A percentile compares a stretch with the other conserved stretches of the same genome.
phyloP scores from a whole-genome alignment of 1,140 invertebrate genomes.

The Leptonema lineaticorne region DNA sequence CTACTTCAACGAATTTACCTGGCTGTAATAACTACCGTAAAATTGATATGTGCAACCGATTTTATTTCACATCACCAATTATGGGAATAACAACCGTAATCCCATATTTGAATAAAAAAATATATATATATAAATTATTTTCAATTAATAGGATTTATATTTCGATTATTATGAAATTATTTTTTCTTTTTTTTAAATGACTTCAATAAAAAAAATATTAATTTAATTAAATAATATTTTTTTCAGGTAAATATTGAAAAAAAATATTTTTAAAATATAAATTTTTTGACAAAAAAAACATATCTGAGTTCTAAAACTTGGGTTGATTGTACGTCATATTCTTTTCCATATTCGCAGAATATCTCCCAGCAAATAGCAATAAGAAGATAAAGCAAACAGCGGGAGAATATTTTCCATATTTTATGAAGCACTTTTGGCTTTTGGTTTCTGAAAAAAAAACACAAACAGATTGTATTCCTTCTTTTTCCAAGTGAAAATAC shows the following conservation, averaged over 20 bases:
- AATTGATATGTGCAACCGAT: not conserved
- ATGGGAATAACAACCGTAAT: too few relatives aligned
- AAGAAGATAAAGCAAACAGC: slow-evolving; percentile 41
- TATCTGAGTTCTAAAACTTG: not conserved
- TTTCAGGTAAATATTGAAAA: too few relatives aligned
- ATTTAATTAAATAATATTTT: too few relatives aligned
- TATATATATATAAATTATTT: too few relatives aligned
- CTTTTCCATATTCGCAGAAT: slow-evolving; percentile 34
- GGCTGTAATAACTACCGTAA: not conserved
- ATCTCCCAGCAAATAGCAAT: slow-evolving; percentile 39
- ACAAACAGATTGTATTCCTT: slow-evolving; percentile 22
- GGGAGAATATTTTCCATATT: slow-evolving; percentile 41
- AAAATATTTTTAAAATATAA: not conserved
- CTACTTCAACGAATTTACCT: not conserved
- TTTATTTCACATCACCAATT: too few relatives aligned
- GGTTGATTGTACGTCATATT: slow-evolving; percentile 28
- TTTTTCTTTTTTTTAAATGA: too few relatives aligned
- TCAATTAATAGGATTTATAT: too few relatives aligned
- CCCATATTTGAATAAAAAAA: too few relatives aligned
- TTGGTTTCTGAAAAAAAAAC: slow-evolving; percentile 36
- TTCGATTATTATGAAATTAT: too few relatives aligned
- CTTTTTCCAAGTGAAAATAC: slow-evolving; percentile 5
- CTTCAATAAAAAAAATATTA: too few relatives aligned
- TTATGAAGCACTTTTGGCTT: slow-evolving; percentile 43
- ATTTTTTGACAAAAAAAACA: not conserved